Percentiles rank a stretch among this genome's conserved stretches.
These are phyloP conservation scores for Nymphalis io DNA, from an alignment of 1,140 invertebrate species.

Conservation along the genomic window DNA sequence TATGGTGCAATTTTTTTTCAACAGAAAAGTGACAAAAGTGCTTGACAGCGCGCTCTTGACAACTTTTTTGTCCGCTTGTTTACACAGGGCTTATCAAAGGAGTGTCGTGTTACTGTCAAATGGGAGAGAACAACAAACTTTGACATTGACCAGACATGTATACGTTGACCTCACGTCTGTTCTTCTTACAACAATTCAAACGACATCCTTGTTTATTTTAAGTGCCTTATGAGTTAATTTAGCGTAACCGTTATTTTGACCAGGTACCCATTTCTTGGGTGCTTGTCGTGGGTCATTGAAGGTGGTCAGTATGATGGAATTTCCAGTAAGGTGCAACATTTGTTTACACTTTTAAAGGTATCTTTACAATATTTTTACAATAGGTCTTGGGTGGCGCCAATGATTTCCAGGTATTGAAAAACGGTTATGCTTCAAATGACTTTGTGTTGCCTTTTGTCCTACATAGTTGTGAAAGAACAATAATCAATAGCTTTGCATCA, in stretches of 20 bases:
- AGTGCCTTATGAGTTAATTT: constrained; percentile 2
- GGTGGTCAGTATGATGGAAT: constrained; percentile 16
- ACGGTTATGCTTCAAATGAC: background rate
- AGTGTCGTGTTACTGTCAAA: constrained; percentile 47
- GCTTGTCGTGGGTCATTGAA: constrained; percentile 24
- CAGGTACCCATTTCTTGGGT: background rate
- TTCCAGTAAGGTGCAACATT: constrained; percentile 38
- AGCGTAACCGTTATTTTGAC: constrained; percentile 8
- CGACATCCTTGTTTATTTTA: constrained; percentile 22
- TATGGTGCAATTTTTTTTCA: constrained; percentile 18
- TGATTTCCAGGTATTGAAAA: constrained; percentile 13
- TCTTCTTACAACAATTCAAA: constrained; percentile 11
- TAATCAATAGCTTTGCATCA: background rate
- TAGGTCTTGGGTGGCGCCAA: constrained; percentile 26
- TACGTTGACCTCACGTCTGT: constrained; percentile 20
- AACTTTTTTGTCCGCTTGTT: constrained; percentile 38
- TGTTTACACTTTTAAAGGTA: constrained; percentile 32
- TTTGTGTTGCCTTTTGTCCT: background rate
- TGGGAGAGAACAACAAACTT: constrained; percentile 23
- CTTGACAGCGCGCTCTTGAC: constrained; percentile 18
- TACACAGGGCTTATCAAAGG: constrained; percentile 42
- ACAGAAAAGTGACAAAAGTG: constrained; percentile 27
- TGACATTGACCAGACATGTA: constrained; percentile 35
- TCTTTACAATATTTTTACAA: constrained; percentile 3
- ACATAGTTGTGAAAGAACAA: background rate